Evolutionary conservation across 1,140 invertebrate genomes (phyloP).

Genomic region (Thaumetopoea pityocampa): DNA sequence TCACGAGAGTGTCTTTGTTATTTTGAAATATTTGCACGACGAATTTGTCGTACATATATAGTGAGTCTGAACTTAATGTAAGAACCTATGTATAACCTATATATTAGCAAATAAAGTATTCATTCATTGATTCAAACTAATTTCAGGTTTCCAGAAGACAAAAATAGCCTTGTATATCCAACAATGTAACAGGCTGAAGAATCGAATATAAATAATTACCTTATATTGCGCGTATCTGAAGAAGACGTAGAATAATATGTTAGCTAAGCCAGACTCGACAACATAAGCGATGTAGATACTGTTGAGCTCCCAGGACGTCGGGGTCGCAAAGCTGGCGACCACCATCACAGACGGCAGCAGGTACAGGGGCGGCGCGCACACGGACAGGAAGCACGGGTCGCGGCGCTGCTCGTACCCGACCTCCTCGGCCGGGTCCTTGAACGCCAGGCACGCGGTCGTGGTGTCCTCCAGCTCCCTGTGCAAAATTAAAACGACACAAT

Average conservation of each 20-base stretch:
- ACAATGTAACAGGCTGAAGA: not conserved
- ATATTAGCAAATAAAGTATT: too few relatives aligned
- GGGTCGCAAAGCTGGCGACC: constrained; percentile 46
- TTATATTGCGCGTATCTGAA: constrained; percentile 52
- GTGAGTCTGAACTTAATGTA: too few relatives aligned
- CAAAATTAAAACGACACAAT: constrained; percentile 4
- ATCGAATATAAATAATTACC: constrained; percentile 21
- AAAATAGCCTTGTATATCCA: not conserved
- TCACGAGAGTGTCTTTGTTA: too few relatives aligned
- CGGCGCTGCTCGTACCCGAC: constrained; percentile 78
- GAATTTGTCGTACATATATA: too few relatives aligned
- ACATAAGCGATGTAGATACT: constrained; percentile 49
- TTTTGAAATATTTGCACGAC: too few relatives aligned
- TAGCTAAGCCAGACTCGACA: constrained; percentile 48
- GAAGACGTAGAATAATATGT: constrained; percentile 47
- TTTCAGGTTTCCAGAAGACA: not conserved
- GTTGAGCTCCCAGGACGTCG: constrained; percentile 41
- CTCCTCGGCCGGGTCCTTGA: constrained; percentile 81
- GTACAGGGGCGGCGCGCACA: constrained; percentile 77
- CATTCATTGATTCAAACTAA: too few relatives aligned
- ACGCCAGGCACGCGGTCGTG: constrained; percentile 80
- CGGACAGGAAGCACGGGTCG: constrained; percentile 65
- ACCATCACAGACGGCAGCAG: constrained; percentile 48
- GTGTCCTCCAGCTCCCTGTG: constrained; percentile 81
- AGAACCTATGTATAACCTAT: too few relatives aligned